phyloP scores from a whole-genome alignment of 2,113 vertebrate species.

The Amphilophus citrinellus region DNA sequence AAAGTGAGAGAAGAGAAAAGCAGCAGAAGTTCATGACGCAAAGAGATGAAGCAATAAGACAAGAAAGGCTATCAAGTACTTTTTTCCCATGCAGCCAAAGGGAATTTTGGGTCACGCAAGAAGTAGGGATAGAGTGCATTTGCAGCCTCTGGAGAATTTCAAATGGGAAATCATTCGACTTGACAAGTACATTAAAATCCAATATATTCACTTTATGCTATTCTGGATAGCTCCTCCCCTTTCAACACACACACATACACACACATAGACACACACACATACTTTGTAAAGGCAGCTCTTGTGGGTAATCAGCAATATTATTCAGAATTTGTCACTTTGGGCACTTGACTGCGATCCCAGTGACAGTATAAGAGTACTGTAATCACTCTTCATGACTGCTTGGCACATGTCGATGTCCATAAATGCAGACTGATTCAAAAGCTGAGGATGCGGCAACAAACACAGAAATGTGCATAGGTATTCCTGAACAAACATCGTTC shows the following conservation, averaged over 20 bases:
- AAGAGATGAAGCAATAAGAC: constrained; percentile 30
- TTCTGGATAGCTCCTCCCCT: constrained; percentile 37
- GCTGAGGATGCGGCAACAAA: neutral
- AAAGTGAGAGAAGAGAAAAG: neutral
- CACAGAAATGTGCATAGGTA: neutral
- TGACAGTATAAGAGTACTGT: constrained; percentile 27
- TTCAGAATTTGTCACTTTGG: constrained; percentile 53
- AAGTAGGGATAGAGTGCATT: constrained; percentile 37
- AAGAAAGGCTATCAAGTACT: constrained; percentile 5
- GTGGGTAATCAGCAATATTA: constrained; percentile 54
- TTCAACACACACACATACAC: constrained; percentile 4
- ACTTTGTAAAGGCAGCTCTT: constrained; percentile 4
- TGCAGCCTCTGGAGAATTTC: constrained; percentile 51
- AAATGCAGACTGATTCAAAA: constrained; percentile 45
- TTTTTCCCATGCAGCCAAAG: neutral
- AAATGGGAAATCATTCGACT: constrained; percentile 58
- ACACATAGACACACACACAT: constrained; percentile 6
- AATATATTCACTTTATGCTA: constrained; percentile 66
- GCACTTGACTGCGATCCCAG: constrained; percentile 33
- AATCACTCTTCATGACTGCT: constrained; percentile 50
- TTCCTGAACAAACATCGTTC: neutral
- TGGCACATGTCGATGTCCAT: constrained; percentile 50
- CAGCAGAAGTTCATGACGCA: constrained; percentile 35
- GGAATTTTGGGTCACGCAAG: constrained; percentile 56
- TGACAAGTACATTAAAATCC: constrained; percentile 74